Evolutionary conservation across 2,888 invertebrate genomes (phyloP), one percentile per base, ranked within the genome.

Genomic region (Caenorhabditis japonica): DNA sequence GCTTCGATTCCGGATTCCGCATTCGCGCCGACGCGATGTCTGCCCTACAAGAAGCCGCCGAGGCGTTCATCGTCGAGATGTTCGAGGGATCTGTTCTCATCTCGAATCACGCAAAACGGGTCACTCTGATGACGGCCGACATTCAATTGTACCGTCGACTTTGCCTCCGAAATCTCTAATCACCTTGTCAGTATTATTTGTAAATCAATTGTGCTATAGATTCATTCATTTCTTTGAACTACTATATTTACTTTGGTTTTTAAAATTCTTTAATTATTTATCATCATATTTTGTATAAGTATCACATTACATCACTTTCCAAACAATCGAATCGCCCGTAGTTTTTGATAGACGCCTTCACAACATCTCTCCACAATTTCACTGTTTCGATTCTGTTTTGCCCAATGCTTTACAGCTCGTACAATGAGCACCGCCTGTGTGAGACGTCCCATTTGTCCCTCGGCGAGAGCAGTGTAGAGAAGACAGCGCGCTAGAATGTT

Each of bases 381-480:
- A 0, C 55, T 64, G 56, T 64, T 64, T 0, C 55, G 36, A 41
- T 64, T 64, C 17, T 27, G 55, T 7, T 64, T 64, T 13, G 64
- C 47, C 64, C 64, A 64, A 21, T 56, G 39, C 12, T 39, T 39
- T n/a, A 64, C 49, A 15, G 49, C 36, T 56, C 64, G 55, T 34
- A 76, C 75, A 33, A 77, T 69, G 21, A 51, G 44, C 10, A 71
- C 56, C 3, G 78, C 77, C 39, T 53, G 64, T 8, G 60, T 23
- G 4, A 93, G 90, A 43, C 91, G 88, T 0, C 93, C 93, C 77
- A 92, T 91, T 89, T 97, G 97, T 68, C 96, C 93, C 23, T 93
- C 90, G 82, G 95, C 94, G 61, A 96, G 91, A 34, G 94, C 93
- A 59, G 92, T 92, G 88, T 94, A 97, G 0, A 97, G 90, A 82